Conservation (phyloP, 2,113 vertebrate genomes). For the Seriola dumerili region DNA sequence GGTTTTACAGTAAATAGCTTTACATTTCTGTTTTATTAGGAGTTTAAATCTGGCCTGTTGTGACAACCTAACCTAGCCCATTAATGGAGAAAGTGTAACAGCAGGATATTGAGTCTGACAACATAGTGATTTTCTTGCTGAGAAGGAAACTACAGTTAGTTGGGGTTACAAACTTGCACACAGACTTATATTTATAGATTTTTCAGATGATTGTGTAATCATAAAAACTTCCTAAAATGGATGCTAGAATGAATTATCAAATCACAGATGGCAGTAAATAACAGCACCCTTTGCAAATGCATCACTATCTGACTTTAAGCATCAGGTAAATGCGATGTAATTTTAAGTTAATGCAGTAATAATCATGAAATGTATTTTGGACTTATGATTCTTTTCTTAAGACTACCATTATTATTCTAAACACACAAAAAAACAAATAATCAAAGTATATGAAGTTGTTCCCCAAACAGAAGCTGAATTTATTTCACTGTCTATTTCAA, state of each 20-base stretch:
- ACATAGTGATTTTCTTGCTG: not conserved
- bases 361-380: not conserved
- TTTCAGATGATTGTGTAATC: not conserved
- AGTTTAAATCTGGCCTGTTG: slow-evolving; percentile 2
- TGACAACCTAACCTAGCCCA: not conserved
- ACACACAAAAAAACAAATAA: not conserved
- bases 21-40: slow-evolving; percentile 14
- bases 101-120: slow-evolving; percentile 10
- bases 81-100: slow-evolving; percentile 10
- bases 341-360: not conserved
- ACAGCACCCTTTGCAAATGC: not conserved
- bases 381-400: not conserved
- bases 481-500: not conserved
- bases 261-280: not conserved
- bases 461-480: not conserved
- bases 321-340: not conserved
- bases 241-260: not conserved
- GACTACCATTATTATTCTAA: not conserved
- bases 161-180: not conserved
- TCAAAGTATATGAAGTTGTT: not conserved
- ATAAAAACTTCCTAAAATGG: not conserved
- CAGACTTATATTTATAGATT: not conserved
- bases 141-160: too few relatives aligned
- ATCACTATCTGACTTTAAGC: not conserved
- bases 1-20: slow-evolving; percentile 34